phyloP scores from a whole-genome alignment of 2,888 invertebrate genomes.

The Calliopum simillimum region DNA sequence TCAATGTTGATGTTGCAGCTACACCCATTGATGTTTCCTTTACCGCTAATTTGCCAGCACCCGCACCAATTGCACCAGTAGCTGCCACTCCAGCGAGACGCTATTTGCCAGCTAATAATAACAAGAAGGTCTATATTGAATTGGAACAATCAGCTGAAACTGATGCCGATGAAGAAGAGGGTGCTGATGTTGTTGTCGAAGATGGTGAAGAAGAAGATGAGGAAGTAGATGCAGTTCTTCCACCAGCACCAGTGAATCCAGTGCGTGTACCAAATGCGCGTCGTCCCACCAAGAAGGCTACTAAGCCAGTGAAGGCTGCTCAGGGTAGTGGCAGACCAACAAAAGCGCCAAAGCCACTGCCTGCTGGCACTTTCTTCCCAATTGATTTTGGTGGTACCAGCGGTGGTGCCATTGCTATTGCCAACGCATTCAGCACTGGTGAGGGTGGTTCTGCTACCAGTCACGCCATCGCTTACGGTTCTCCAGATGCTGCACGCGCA shows the following conservation, averaged over 20 bases:
- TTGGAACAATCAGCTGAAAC: constrained; percentile 60
- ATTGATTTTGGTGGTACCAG: constrained; percentile 64
- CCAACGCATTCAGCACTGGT: constrained; percentile 67
- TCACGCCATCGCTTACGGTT: constrained; percentile 67
- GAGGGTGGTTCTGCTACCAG: constrained; percentile 67
- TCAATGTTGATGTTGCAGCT: constrained; percentile 42
- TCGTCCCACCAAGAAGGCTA: constrained; percentile 55
- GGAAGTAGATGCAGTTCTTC: constrained; percentile 51
- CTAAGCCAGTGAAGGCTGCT: constrained; percentile 42
- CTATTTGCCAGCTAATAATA: constrained; percentile 59
- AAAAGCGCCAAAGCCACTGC: constrained; percentile 55
- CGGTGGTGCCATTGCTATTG: constrained; percentile 67
- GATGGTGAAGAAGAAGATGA: constrained; percentile 57
- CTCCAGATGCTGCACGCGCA: constrained; percentile 60
- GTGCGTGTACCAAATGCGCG: constrained; percentile 59
- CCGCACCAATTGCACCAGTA: constrained; percentile 54
- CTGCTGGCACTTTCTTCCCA: constrained; percentile 66
- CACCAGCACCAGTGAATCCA: constrained; percentile 53
- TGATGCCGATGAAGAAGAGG: constrained; percentile 54
- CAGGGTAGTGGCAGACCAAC: constrained; percentile 43
- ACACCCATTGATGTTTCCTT: constrained; percentile 33
- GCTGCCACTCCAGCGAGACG: constrained; percentile 54
- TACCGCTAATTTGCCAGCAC: constrained; percentile 54
- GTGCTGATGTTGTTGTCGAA: constrained; percentile 49
- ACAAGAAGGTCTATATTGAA: constrained; percentile 62